A percentile compares a stretch with the other conserved stretches of the same genome.
Evolutionary conservation across 1,140 invertebrate genomes (phyloP).

Genomic region (Drosophila rhopaloa): DNA sequence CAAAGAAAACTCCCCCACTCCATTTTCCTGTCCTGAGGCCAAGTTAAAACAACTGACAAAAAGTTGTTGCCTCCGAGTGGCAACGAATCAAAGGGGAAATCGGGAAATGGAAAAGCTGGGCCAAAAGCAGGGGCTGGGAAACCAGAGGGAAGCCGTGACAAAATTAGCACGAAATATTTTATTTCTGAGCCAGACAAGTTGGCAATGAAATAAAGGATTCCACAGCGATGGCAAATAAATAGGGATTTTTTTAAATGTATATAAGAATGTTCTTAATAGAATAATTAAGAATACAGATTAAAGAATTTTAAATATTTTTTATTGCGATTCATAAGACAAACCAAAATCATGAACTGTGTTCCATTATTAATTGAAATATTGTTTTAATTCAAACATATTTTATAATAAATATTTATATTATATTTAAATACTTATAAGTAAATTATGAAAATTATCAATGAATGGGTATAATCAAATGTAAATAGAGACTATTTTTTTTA

Average conservation of each 20-base stretch:
- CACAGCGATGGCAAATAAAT: not conserved
- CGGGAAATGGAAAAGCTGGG: slow-evolving; percentile 15
- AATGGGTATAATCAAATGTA: too few relatives aligned
- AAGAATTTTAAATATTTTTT: too few relatives aligned
- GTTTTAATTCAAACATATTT: too few relatives aligned
- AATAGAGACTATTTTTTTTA: too few relatives aligned
- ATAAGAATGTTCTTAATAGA: not conserved
- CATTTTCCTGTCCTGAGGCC: slow-evolving; percentile 47
- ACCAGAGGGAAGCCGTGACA: slow-evolving; percentile 40
- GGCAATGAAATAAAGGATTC: slow-evolving; percentile 7
- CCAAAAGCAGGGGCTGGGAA: not conserved
- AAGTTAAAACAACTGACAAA: slow-evolving; percentile 77
- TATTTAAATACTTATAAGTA: too few relatives aligned
- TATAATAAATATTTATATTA: too few relatives aligned
- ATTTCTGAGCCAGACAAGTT: slow-evolving; percentile 33
- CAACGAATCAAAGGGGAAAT: slow-evolving; percentile 37
- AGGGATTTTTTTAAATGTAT: not conserved
- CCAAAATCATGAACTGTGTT: too few relatives aligned
- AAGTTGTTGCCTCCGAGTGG: slow-evolving; percentile 65
- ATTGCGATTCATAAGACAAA: too few relatives aligned
- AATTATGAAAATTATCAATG: too few relatives aligned
- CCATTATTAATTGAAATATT: too few relatives aligned
- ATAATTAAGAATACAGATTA: not conserved
- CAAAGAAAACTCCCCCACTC: slow-evolving; percentile 12
- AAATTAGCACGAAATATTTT: slow-evolving; percentile 79